A percentile compares a stretch with the other conserved stretches of the same genome.
phyloP scores from a whole-genome alignment of 92 coral and sea anemone species.

The Porites lobata region DNA sequence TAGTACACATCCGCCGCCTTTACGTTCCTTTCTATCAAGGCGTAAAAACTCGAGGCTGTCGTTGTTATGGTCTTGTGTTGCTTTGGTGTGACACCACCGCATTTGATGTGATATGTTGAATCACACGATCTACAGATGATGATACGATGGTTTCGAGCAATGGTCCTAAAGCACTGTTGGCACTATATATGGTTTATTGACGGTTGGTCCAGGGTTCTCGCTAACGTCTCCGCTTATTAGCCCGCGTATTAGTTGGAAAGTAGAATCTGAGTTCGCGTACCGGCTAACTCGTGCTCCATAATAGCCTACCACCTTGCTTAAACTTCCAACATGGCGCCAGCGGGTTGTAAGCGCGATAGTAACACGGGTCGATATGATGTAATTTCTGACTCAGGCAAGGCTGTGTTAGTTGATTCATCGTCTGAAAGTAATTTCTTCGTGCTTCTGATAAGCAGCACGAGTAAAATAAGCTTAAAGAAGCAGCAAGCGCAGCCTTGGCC shows the following conservation, averaged over 20 bases:
- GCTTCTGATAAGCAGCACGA: too few species aligned
- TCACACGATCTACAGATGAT: too few species aligned
- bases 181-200: neutral
- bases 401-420: too few species aligned
- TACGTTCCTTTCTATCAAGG: constrained; percentile 11
- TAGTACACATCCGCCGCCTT: constrained; percentile 25
- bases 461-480: too few species aligned
- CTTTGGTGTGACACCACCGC: constrained; percentile 18
- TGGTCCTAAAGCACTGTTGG: constrained; percentile 12
- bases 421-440: too few species aligned
- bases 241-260: constrained; percentile 1
- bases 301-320: neutral
- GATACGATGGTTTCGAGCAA: too few species aligned
- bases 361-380: too few species aligned
- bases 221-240: neutral
- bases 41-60: constrained; percentile 25
- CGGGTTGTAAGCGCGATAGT: neutral
- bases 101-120: too few species aligned
- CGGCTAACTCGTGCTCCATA: constrained; percentile 1
- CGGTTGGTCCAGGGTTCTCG: constrained; percentile 7
- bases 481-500: too few species aligned
- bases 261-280: constrained; percentile 1
- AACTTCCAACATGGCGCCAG: constrained; percentile 1
- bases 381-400: too few species aligned
- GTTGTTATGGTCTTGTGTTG: constrained; percentile 20